A percentile compares a stretch with the other conserved stretches of the same genome.
These are phyloP conservation scores for Micrasema longulum DNA, from an alignment of 1,140 invertebrate genomes.

Conservation along the genomic window DNA sequence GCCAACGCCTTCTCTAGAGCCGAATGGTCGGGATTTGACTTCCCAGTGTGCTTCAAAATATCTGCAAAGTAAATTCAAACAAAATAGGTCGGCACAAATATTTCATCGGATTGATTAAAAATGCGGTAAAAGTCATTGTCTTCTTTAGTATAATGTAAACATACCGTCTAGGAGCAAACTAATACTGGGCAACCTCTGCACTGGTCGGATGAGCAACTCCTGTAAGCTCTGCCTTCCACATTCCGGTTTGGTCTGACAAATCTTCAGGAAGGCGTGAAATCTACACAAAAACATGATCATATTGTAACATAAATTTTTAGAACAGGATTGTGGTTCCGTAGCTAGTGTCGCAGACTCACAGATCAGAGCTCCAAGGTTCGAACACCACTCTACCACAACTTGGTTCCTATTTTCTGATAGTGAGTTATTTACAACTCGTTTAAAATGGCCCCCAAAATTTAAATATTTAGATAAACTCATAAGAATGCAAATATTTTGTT, in stretches of 20 bases:
- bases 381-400: too few species aligned
- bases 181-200: slow-evolving; percentile 95
- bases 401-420: too few species aligned
- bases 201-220: slow-evolving; percentile 95
- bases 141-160: slow-evolving; percentile 50
- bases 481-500: too few species aligned
- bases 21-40: slow-evolving; percentile 86
- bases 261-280: slow-evolving; percentile 98
- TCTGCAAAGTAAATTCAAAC: slow-evolving; percentile 69
- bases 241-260: slow-evolving; percentile 91
- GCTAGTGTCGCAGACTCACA: too few species aligned
- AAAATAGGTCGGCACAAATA: not conserved
- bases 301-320: not conserved
- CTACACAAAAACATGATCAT: slow-evolving; percentile 57
- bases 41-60: slow-evolving; percentile 90
- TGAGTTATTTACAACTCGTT: too few species aligned
- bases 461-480: too few species aligned
- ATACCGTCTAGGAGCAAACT: slow-evolving; percentile 92
- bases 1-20: slow-evolving; percentile 87
- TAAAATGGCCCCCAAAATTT: too few species aligned
- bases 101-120: too few species aligned
- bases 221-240: slow-evolving; percentile 94
- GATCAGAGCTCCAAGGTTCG: too few species aligned
- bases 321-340: too few species aligned
- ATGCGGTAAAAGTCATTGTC: too few species aligned